These are phyloP conservation scores for Metopolophium dirhodum DNA, from an alignment of 1,140 invertebrate genomes.

Conservation along the genomic window DNA sequence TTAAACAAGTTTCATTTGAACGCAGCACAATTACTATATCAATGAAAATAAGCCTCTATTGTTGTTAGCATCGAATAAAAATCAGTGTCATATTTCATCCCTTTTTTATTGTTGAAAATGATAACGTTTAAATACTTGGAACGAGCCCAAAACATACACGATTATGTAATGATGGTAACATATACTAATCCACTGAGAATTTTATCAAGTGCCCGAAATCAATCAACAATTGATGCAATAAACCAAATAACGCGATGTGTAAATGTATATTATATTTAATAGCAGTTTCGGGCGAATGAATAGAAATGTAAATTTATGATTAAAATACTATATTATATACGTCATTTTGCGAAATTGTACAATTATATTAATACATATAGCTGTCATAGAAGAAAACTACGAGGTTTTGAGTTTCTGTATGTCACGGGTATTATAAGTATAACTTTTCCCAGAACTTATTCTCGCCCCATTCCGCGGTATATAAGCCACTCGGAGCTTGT, in stretches of 20 bases:
- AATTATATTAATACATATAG: slow-evolving; percentile 9
- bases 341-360: not conserved
- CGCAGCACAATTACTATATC: not conserved
- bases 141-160: not conserved
- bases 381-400: not conserved
- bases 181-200: not conserved
- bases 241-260: not conserved
- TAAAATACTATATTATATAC: not conserved
- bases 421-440: not conserved
- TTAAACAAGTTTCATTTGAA: slow-evolving; percentile 4
- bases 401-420: not conserved
- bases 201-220: not conserved
- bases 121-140: not conserved
- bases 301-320: not conserved
- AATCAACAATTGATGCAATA: not conserved
- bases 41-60: not conserved
- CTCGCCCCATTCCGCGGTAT: not conserved
- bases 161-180: not conserved
- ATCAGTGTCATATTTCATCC: not conserved
- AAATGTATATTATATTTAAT: not conserved
- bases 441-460: not conserved
- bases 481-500: not conserved
- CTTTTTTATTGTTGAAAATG: not conserved
- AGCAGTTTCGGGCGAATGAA: not conserved
- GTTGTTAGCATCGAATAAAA: not conserved